Base-by-base conservation (phyloP, 2,888 invertebrate genomes). In the Calephelis perditalis region DNA sequence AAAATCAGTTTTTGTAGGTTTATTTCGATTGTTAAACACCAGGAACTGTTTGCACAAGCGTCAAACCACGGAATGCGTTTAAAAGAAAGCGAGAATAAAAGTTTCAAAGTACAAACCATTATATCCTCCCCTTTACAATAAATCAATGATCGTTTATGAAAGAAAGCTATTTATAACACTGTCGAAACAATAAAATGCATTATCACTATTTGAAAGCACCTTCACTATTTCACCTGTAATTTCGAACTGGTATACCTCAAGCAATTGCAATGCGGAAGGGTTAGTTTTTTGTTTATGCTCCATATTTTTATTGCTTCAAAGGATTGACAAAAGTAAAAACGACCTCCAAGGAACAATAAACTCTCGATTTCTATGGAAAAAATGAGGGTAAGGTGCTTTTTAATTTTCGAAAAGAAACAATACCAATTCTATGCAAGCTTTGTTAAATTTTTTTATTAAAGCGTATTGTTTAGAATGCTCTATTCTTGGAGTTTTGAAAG, bases 341-440 rank as follows among this genome's bases (percentile, higher is more conserved):
- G 70, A 64, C 65, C 64, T 66, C 65, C 67, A 70, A 71, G 65
- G 64, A 71, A 88, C 90, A 89, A 88, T 85, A 71, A 75, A 90
- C 90, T 90, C 87, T 90, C 90, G 85, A 77, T 90, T 90, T 90
- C 90, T 86, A 85, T 90, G 89, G 89, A 88, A 88, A 87, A 84
- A 86, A 76, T 63, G 67, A 63, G 74, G 75, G 77, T 77, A 77
- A 88, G 88, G 88, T 88, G 86, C 86, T 89, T 89, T 90, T 89
- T 81, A 81, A 87, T 84, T 77, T 68, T 65, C 69, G 70, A 67
- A 74, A 78, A 63, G 62, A 65, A 81, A 88, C 84, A 87, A 86
- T 73, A 65, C 69, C 60, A 58, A 63, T 76, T 76, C 81, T 81
- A 73, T 70, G 72, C 75, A 80, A 84, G 77, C 76, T 81, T 85